Percentiles rank a stretch among this genome's conserved stretches.
phyloP scores from a whole-genome alignment of 2,113 vertebrate genomes.

The Ramphastos sulfuratus region DNA sequence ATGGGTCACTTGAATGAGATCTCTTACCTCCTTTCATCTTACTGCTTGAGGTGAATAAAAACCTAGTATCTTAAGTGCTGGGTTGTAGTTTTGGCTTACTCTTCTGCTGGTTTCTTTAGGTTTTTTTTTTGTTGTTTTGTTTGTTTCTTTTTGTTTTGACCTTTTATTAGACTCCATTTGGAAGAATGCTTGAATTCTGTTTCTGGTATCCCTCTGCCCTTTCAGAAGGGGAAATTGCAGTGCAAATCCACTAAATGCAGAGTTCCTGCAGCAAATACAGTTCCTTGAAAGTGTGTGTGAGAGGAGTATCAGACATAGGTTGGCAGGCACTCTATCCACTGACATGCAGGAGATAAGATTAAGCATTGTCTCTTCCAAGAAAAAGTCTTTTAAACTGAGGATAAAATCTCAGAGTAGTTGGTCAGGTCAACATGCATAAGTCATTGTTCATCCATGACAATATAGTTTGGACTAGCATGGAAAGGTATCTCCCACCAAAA shows the following conservation, averaged over 20 bases:
- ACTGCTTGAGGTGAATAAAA: not conserved
- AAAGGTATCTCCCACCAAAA: not conserved
- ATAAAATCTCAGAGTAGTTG: not conserved
- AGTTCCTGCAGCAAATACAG: not conserved
- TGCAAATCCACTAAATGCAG: rapidly evolving
- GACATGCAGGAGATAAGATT: not conserved
- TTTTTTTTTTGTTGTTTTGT: no score
- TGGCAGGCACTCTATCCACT: not conserved
- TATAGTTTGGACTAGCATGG: not conserved
- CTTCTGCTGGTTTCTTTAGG: not conserved
- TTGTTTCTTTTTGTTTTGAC: not conserved
- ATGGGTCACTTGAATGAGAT: not conserved
- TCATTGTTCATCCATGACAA: not conserved
- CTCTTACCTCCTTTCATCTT: conserved; percentile 1
- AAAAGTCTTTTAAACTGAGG: not conserved
- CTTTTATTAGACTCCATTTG: not conserved
- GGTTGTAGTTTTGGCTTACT: not conserved
- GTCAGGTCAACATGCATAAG: not conserved
- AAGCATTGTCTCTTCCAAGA: not conserved
- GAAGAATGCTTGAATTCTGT: not conserved
- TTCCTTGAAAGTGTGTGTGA: not conserved
- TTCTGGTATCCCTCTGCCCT: not conserved
- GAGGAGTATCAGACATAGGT: not conserved
- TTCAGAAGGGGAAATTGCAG: not conserved
- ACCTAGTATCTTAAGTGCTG: not conserved